Conservation (phyloP, 1,140 invertebrate species). For the Delia radicum region DNA sequence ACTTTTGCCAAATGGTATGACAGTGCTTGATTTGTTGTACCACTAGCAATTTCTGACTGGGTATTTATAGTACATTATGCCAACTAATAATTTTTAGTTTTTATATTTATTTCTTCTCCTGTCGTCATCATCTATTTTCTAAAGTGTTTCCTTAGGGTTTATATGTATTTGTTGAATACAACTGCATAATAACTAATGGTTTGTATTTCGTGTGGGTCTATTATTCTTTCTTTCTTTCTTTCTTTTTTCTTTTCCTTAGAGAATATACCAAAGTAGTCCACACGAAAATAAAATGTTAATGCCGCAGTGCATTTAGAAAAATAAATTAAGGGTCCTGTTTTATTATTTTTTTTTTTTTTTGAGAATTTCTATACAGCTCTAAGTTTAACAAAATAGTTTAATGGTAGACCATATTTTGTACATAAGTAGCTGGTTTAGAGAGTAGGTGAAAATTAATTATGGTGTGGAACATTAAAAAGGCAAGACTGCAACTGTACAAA, state of each 20-base stretch:
- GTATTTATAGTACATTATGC: neutral
- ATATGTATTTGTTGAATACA: neutral
- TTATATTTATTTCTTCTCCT: neutral
- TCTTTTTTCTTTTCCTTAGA: neutral
- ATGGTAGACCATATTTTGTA: neutral
- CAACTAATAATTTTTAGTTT: neutral
- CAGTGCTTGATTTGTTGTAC: too few relatives aligned
- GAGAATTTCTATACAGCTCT: neutral
- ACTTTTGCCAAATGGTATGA: too few relatives aligned
- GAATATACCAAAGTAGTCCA: neutral
- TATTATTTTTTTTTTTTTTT: too few relatives aligned
- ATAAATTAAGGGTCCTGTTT: neutral
- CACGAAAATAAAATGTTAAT: neutral
- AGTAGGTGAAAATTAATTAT: too few relatives aligned
- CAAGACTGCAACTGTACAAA: too few relatives aligned
- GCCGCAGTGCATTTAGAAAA: neutral
- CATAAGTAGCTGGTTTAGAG: too few relatives aligned
- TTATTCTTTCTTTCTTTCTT: neutral
- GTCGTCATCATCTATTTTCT: neutral
- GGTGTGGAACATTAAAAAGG: too few relatives aligned
- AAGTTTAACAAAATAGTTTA: neutral
- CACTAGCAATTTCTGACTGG: neutral
- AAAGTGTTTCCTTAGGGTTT: neutral
- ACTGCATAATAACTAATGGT: conserved; percentile 1
- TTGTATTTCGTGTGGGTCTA: neutral